Evolutionary conservation across 2,113 vertebrate species (phyloP).

Genomic region (Castor canadensis): DNA sequence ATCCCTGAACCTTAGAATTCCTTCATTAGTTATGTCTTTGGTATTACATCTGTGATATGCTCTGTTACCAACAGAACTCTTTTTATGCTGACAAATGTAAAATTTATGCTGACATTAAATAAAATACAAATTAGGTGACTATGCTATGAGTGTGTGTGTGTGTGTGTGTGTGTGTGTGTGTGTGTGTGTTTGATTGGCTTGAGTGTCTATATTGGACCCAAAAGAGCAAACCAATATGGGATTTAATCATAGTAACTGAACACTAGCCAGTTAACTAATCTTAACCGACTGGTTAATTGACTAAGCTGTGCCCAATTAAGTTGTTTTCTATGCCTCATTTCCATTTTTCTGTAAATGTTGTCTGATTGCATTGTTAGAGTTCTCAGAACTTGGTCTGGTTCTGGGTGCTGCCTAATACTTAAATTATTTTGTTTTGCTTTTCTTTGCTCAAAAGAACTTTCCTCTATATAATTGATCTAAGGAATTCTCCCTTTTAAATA

Average conservation of each 20-base stretch:
- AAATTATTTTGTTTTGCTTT: background rate
- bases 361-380: background rate
- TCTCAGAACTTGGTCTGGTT: background rate
- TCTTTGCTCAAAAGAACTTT: background rate
- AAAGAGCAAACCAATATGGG: background rate
- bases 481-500: background rate
- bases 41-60: background rate
- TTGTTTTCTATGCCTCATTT: conserved; percentile 1
- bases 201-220: background rate
- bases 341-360: background rate
- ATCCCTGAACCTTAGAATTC: background rate
- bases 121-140: background rate
- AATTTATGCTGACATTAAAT: background rate
- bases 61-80: background rate
- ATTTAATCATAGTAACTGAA: background rate
- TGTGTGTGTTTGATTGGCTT: background rate
- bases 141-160: background rate
- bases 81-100: background rate
- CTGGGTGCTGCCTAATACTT: background rate
- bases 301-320: conserved; percentile 8
- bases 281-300: background rate
- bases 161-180: no score
- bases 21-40: background rate
- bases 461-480: background rate
- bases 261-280: background rate